A percentile compares a stretch with the other conserved stretches of the same genome.
Evolutionary conservation across 2,888 invertebrate species (phyloP).

Genomic region (Drosophila nr. medialis): DNA sequence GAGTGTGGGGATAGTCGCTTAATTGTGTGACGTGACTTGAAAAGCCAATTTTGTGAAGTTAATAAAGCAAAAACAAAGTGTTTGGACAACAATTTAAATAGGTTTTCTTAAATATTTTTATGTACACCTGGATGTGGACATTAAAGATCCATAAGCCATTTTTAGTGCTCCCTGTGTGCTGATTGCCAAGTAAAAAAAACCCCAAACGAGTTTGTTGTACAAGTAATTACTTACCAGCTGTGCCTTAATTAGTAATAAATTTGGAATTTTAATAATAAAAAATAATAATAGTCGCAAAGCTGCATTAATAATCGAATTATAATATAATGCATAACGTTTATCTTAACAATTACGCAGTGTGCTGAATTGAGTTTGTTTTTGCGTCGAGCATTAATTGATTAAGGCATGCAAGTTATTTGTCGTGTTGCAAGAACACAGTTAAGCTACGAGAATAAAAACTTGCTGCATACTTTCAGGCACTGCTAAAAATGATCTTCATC

Average conservation of each 20-base stretch:
- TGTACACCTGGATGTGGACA: background rate
- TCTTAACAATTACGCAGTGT: constrained; percentile 8
- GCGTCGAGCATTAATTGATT: constrained; percentile 28
- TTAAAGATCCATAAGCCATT: background rate
- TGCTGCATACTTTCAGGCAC: constrained; percentile 44
- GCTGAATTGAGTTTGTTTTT: background rate
- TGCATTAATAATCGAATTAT: background rate
- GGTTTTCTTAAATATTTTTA: background rate
- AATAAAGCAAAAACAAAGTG: constrained; percentile 5
- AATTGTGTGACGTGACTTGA: constrained; percentile 29
- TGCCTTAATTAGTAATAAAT: background rate
- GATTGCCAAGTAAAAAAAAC: background rate
- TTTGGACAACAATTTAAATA: constrained; percentile 13
- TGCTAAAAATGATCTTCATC: background rate
- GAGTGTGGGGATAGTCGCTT: constrained; percentile 4
- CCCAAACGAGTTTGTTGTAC: constrained; percentile 4
- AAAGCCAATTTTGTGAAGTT: constrained; percentile 37
- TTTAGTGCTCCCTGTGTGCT: background rate
- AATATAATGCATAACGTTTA: background rate
- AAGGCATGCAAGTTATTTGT: constrained; percentile 24
- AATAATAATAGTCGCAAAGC: background rate
- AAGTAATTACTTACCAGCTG: constrained; percentile 22
- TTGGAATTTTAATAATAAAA: background rate
- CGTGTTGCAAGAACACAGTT: constrained; percentile 7
- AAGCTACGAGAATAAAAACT: background rate